These are phyloP conservation scores for Pseudochirops corinnae DNA, from an alignment of 2,797 vertebrate genomes.

Conservation along the genomic window DNA sequence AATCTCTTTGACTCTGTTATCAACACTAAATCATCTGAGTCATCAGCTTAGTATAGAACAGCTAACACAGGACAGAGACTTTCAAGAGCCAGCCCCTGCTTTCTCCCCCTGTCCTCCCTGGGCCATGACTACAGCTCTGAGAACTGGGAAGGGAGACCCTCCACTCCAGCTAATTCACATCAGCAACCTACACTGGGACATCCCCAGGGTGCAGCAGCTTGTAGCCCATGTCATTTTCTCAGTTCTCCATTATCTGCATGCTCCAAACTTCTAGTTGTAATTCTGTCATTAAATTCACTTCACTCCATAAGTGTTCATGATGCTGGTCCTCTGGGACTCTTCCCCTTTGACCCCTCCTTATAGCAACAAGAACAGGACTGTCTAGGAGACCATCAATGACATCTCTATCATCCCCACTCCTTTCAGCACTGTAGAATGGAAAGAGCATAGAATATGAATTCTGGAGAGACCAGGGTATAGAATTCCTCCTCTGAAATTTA, in stretches of 20 bases:
- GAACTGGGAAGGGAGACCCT: neutral
- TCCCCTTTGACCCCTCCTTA: neutral
- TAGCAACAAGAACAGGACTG: neutral
- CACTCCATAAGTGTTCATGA: neutral
- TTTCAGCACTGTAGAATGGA: neutral
- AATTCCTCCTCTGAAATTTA: neutral
- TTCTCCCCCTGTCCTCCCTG: neutral
- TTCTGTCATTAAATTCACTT: neutral
- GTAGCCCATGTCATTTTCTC: neutral
- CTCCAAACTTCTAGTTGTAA: conserved; percentile 30
- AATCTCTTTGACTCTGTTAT: conserved; percentile 67
- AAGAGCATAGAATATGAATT: neutral
- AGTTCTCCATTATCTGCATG: neutral
- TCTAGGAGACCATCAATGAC: neutral
- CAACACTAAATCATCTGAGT: conserved; percentile 57
- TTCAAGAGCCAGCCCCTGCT: conserved; percentile 17
- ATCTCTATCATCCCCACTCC: neutral
- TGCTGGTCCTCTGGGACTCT: neutral
- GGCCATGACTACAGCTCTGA: neutral
- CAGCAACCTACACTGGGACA: neutral
- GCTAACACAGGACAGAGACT: conserved; percentile 41
- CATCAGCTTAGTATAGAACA: conserved; percentile 57
- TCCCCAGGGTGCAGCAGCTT: neutral
- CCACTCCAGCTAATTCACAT: neutral
- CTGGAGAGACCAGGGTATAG: neutral